phyloP scores from a whole-genome alignment of 1,140 invertebrate species.

The Eriosoma lanigerum region DNA sequence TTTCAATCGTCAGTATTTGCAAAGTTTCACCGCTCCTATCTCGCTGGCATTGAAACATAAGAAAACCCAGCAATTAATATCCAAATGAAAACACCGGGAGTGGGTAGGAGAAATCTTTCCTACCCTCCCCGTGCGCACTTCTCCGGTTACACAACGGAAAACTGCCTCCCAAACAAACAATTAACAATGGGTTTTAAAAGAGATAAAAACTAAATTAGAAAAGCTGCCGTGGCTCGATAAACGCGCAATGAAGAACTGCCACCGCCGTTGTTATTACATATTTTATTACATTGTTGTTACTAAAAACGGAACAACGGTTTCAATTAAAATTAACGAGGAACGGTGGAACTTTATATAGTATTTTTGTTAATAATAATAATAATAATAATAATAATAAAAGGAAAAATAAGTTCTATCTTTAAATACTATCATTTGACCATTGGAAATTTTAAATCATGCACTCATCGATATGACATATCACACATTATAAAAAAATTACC shows the following conservation, averaged over 20 bases:
- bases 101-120: conserved; percentile 16
- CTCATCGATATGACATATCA: too few relatives aligned
- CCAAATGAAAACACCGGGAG: conserved; percentile 19
- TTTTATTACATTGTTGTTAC: conserved; percentile 43
- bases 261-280: conserved; percentile 5
- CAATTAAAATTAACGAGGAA: conserved; percentile 51
- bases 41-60: not conserved
- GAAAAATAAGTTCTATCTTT: too few relatives aligned
- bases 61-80: conserved; percentile 50
- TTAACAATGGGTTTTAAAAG: conserved; percentile 51
- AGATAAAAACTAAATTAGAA: conserved; percentile 52
- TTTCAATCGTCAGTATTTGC: conserved; percentile 46
- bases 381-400: not conserved
- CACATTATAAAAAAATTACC: too few relatives aligned
- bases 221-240: conserved; percentile 50
- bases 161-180: conserved; percentile 20
- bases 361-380: not conserved
- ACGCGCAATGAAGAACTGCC: conserved; percentile 46
- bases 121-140: not conserved
- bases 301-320: conserved; percentile 46
- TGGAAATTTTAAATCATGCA: too few relatives aligned
- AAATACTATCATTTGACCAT: too few relatives aligned
- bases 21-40: conserved; percentile 16
- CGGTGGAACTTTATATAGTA: not conserved
- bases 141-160: conserved; percentile 29